phyloP scores from a whole-genome alignment of 2,888 invertebrate species.

The Hydrotaea diabolus region DNA sequence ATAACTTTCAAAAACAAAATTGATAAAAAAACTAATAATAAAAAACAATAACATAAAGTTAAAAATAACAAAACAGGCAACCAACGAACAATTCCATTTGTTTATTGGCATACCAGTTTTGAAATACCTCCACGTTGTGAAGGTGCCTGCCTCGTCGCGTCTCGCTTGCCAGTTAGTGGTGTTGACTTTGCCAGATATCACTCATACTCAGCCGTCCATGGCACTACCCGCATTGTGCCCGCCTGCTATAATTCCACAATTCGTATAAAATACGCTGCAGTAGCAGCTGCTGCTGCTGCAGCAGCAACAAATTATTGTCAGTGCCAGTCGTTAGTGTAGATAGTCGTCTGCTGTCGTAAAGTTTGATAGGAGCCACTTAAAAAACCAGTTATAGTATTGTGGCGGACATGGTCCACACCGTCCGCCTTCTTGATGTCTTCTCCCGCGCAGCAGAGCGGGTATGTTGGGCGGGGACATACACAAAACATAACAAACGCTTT shows the following conservation, averaged over 20 bases:
- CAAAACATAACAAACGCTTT: too few species aligned
- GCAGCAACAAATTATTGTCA: not conserved
- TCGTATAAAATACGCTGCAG: not conserved
- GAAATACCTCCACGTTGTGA: not conserved
- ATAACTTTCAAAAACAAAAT: slow-evolving; percentile 7
- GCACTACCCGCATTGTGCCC: slow-evolving; percentile 7
- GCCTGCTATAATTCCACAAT: slow-evolving; percentile 1
- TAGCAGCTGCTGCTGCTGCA: too few species aligned
- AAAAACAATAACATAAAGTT: not conserved
- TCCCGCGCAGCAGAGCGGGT: too few species aligned
- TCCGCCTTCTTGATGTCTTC: not conserved
- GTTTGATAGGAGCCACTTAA: not conserved
- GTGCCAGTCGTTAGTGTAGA: not conserved
- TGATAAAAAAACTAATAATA: too few species aligned
- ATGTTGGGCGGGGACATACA: too few species aligned
- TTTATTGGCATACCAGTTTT: not conserved
- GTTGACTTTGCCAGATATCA: not conserved
- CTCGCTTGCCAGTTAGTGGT: not conserved
- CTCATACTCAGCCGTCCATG: not conserved
- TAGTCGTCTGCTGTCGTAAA: not conserved
- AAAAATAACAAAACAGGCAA: not conserved
- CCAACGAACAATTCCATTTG: not conserved
- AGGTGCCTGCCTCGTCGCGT: not conserved
- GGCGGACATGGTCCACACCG: not conserved
- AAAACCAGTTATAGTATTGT: not conserved